phyloP scores from a whole-genome alignment of 2,797 vertebrate genomes.

The Sarcoramphus papa region DNA sequence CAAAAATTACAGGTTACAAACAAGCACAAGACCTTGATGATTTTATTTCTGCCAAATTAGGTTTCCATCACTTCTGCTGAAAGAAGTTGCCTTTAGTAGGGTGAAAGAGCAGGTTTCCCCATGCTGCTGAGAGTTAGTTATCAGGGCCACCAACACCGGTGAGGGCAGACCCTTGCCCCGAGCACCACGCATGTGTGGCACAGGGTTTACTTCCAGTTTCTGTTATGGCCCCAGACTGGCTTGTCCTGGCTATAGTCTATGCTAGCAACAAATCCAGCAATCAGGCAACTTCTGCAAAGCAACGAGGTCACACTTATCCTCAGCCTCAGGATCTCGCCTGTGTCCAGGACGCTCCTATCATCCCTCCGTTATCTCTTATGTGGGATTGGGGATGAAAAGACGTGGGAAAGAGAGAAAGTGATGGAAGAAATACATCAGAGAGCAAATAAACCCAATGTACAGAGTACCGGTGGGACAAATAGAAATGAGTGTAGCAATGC shows the following conservation, averaged over 20 bases:
- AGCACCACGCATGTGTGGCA: accelerated
- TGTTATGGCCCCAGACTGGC: not conserved
- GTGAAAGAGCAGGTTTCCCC: not conserved
- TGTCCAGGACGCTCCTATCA: not conserved
- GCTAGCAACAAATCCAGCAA: not conserved
- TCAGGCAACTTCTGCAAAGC: not conserved
- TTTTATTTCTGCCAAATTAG: not conserved
- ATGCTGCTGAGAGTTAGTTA: not conserved
- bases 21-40: not conserved
- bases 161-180: not conserved
- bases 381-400: not conserved
- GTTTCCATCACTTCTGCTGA: not conserved
- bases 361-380: not conserved
- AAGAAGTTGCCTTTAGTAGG: not conserved
- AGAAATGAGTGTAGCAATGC: not conserved
- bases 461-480: not conserved
- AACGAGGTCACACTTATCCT: not conserved
- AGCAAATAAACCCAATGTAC: not conserved
- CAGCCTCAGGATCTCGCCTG: not conserved
- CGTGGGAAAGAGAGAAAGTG: not conserved
- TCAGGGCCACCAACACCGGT: not conserved
- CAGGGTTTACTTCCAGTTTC: not conserved
- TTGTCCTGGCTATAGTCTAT: not conserved
- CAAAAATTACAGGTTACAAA: conserved; percentile 15
- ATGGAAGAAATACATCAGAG: not conserved